These are phyloP conservation scores for Syrrhaptes paradoxus DNA, from an alignment of 2,113 vertebrate genomes.

Conservation along the genomic window DNA sequence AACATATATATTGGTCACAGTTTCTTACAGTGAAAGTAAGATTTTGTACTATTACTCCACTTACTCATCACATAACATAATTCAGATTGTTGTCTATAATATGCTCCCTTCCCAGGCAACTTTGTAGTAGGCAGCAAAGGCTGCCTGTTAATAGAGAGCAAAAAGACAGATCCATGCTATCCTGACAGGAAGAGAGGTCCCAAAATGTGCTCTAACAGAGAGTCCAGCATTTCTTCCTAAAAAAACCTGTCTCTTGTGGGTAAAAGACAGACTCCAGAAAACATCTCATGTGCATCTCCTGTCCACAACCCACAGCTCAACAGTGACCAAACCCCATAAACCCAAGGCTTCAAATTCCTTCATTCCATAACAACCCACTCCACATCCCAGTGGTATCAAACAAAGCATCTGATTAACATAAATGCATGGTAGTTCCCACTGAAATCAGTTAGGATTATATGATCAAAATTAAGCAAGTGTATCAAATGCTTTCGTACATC, in stretches of 20 bases:
- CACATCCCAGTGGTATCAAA: background rate
- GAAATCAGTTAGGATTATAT: background rate
- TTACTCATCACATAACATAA: background rate
- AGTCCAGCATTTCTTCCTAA: background rate
- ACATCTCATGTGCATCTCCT: background rate
- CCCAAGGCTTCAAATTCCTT: background rate
- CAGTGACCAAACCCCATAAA: background rate
- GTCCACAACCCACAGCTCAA: background rate
- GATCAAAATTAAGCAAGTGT: background rate
- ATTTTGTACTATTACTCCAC: background rate
- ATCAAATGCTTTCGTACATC: background rate
- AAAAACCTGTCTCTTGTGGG: background rate
- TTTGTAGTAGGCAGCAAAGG: background rate
- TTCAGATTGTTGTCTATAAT: background rate
- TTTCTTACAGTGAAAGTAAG: background rate
- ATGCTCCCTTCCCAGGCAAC: background rate
- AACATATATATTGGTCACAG: background rate
- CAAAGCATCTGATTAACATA: background rate
- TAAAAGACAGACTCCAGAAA: background rate
- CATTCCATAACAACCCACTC: background rate
- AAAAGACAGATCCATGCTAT: accelerated
- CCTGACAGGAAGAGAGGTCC: background rate
- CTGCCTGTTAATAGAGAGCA: background rate
- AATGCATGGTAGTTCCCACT: background rate
- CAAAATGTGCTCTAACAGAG: background rate